Conservation (phyloP, 2,113 vertebrate genomes). For the Microtus pennsylvanicus region DNA sequence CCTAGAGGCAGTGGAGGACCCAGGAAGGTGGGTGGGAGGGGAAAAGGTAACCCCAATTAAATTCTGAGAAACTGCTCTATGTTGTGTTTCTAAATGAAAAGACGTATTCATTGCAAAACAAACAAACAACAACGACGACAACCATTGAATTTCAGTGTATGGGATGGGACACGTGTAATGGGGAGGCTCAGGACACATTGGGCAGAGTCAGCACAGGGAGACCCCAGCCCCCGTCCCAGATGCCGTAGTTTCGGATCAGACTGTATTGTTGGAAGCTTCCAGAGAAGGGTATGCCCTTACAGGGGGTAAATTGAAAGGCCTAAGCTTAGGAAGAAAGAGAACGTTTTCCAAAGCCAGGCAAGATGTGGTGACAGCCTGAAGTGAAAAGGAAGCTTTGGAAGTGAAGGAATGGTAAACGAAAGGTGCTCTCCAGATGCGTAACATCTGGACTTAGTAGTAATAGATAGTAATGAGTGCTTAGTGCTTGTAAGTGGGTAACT, state of each 20-base stretch:
- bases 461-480: background rate
- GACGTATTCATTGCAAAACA: background rate
- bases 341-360: background rate
- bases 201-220: background rate
- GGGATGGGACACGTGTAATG: background rate
- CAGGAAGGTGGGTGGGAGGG: background rate
- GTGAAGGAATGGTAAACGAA: background rate
- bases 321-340: background rate
- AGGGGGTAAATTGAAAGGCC: background rate
- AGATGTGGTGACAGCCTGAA: background rate
- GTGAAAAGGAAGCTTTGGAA: slow-evolving; percentile 11
- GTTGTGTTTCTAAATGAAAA: background rate
- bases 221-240: background rate
- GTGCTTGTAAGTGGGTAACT: background rate
- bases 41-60: background rate
- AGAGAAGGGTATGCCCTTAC: background rate
- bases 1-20: background rate
- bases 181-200: background rate
- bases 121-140: too few relatives aligned
- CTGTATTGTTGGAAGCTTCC: background rate
- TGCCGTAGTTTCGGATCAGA: background rate
- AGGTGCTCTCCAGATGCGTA: background rate
- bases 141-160: background rate
- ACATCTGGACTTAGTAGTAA: background rate
- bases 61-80: slow-evolving; percentile 24